Base-by-base conservation (phyloP, 2,888 invertebrate species). In the Mystacides longicornis region DNA sequence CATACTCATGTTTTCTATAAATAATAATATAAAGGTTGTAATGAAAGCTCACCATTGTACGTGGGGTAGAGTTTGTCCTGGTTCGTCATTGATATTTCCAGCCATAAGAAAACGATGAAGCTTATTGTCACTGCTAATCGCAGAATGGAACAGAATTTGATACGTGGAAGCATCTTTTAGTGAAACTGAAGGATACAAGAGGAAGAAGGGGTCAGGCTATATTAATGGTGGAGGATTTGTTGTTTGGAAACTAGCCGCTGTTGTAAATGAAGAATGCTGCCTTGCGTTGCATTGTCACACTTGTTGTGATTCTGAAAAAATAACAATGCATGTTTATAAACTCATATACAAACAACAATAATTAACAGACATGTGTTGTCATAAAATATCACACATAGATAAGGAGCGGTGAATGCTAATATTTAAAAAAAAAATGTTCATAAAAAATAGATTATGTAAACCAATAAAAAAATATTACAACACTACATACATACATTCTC, bases 141-240 rank as follows among this genome's bases (percentile, higher is more conserved):
- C 42, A 74, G 68, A 49, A 75, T 64, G n/a, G 75, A 70, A 20
- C 70, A 73, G 69, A 74, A 76, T 65, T 70, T 72, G 63, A 77
- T 60, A 46, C 77, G 71, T 60, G 75, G 77, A 75, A 76, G 84
- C 75, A 43, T 59, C 23, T 11, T 27, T n/a, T n/a, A n/a, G 27
- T 7, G 27, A 27, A 5, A 27, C 27, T 5, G 27, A 27, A 11
- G 5, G 4, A 23, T 5, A 16, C 31, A 14, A 2, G 18, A 19
- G 22, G 22, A n/a, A n/a, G n/a, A n/a, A n/a, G 27, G 27, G 11
- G 27, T 7, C 27, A 27, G 27, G 11, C 5, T 27, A 27, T 27
- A 27, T 27, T 5, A 11, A 27, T 7, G 27, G 27, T 27, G 11
- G 27, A 27, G 5, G 27, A 11, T 7, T 11, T 7, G 27, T 27